Evolutionary conservation across 2,797 vertebrate species (phyloP).

Genomic region (Enteromius afrohamiltoni): DNA sequence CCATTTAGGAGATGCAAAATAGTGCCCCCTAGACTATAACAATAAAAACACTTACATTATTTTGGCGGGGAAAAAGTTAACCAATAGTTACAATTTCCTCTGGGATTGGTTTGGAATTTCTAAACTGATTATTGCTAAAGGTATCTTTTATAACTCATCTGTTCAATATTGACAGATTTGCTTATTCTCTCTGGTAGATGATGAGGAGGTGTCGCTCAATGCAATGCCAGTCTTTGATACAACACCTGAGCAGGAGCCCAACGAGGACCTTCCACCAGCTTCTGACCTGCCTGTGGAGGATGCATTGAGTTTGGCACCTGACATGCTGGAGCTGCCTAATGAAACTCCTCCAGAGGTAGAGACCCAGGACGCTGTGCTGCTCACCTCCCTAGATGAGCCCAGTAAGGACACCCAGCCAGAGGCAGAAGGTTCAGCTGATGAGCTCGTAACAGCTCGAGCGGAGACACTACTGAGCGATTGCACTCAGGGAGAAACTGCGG

Average conservation of each 20-base stretch:
- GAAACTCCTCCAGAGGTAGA: constrained; percentile 61
- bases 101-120: not conserved
- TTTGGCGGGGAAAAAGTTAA: too few species aligned
- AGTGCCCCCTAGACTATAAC: too few species aligned
- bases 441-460: constrained; percentile 5
- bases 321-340: constrained; percentile 77
- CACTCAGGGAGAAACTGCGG: constrained; percentile 2
- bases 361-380: constrained; percentile 25
- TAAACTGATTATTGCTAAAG: not conserved
- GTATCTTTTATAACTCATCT: not conserved
- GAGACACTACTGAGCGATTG: constrained; percentile 12
- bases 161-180: constrained; percentile 27
- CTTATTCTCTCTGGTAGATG: constrained; percentile 79
- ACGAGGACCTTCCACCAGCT: constrained; percentile 65
- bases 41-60: too few species aligned
- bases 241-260: constrained; percentile 68
- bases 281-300: constrained; percentile 72
- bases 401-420: constrained; percentile 62
- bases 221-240: constrained; percentile 79
- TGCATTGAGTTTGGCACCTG: constrained; percentile 75
- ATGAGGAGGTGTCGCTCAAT: constrained; percentile 90
- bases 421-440: constrained; percentile 35
- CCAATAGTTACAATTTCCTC: not conserved
- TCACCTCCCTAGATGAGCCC: constrained; percentile 42
- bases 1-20: too few species aligned